Conservation (phyloP, 2,888 invertebrate genomes). For the Drosophila tripunctata region DNA sequence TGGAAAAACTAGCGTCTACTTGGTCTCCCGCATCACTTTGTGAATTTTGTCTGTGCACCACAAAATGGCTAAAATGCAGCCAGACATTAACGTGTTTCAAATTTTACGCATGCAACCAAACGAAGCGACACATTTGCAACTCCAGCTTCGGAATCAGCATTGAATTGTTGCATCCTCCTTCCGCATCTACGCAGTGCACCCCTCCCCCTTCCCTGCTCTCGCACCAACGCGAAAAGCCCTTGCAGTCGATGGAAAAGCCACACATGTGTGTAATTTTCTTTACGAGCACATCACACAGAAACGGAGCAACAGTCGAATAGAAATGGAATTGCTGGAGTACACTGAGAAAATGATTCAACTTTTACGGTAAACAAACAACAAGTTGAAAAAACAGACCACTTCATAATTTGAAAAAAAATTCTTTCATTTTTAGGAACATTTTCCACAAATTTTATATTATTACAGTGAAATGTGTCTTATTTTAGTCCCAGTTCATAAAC, state of each 20-base stretch:
- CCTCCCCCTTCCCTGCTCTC: not conserved
- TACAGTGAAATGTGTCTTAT: too few species aligned
- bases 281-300: slow-evolving; percentile 39
- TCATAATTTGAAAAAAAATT: too few species aligned
- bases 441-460: too few species aligned
- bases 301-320: slow-evolving; percentile 5
- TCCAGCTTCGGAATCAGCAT: slow-evolving; percentile 11
- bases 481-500: too few species aligned
- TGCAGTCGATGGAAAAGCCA: slow-evolving; percentile 42
- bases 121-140: slow-evolving; percentile 44
- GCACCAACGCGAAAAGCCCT: not conserved
- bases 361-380: too few species aligned
- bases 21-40: slow-evolving; percentile 26
- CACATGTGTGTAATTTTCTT: slow-evolving; percentile 76
- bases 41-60: slow-evolving; percentile 41
- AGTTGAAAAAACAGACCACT: too few species aligned
- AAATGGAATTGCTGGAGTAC: not conserved
- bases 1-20: not conserved
- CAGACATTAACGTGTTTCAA: slow-evolving; percentile 69
- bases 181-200: not conserved
- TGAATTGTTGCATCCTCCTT: slow-evolving; percentile 15
- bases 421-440: too few species aligned
- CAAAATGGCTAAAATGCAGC: slow-evolving; percentile 68
- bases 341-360: not conserved
- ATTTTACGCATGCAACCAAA: slow-evolving; percentile 59